Evolutionary conservation across 2,797 vertebrate genomes (phyloP).

Genomic region (Leucoraja ocellata): DNA sequence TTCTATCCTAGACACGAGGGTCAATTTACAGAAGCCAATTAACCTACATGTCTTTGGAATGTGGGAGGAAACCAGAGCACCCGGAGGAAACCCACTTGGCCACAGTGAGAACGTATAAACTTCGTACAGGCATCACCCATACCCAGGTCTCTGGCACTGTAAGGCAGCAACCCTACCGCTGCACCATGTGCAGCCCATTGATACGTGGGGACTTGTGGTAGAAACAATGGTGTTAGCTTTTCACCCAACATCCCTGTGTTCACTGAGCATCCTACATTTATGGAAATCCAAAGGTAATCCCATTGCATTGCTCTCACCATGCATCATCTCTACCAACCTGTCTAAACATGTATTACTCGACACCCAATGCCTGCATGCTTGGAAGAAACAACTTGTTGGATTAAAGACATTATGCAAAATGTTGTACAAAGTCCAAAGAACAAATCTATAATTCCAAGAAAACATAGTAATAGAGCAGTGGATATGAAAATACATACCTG

Average conservation of each 20-base stretch:
- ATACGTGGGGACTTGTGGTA: no score
- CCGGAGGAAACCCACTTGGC: no score
- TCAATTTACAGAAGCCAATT: no score
- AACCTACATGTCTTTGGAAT: no score
- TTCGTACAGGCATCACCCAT: no score
- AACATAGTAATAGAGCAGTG: neutral
- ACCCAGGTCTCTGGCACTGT: no score
- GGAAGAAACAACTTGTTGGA: neutral
- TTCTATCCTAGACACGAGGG: no score
- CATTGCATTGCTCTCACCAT: neutral
- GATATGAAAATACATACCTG: slow-evolving; percentile 63
- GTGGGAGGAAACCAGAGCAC: no score
- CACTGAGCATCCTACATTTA: neutral
- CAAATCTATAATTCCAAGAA: neutral
- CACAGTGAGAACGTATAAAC: no score
- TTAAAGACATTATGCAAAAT: neutral
- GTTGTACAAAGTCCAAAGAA: neutral
- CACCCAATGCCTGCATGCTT: neutral
- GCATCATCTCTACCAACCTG: neutral
- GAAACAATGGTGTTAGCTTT: no score
- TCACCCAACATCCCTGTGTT: neutral
- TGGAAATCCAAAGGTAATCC: neutral
- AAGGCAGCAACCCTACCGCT: no score
- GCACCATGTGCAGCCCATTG: no score
- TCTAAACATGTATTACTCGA: neutral